Evolutionary conservation across 2,797 vertebrate genomes (phyloP).

Genomic region (Chaunax sp.): DNA sequence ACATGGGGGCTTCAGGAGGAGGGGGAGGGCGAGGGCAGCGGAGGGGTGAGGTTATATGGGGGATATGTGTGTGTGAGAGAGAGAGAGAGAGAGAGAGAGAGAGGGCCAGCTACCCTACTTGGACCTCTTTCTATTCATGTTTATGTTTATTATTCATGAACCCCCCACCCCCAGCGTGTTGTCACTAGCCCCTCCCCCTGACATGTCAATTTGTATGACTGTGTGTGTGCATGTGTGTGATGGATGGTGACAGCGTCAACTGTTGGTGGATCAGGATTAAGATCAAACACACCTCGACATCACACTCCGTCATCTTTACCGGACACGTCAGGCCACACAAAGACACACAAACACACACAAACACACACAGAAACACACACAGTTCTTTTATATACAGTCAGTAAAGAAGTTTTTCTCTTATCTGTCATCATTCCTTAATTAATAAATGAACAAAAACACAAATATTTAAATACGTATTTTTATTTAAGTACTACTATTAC

Average conservation of each 20-base stretch:
- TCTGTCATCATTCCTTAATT: too few species aligned
- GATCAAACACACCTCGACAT: slow-evolving; percentile 89
- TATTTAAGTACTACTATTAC: too few species aligned
- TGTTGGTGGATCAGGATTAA: slow-evolving; percentile 95
- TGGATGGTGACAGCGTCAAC: slow-evolving; percentile 93
- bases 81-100: slow-evolving; percentile 1
- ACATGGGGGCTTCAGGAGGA: slow-evolving; percentile 85
- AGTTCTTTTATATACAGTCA: too few species aligned
- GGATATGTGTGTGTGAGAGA: slow-evolving; percentile 65
- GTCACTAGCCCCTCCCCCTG: slow-evolving; percentile 94
- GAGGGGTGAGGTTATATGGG: slow-evolving; percentile 88
- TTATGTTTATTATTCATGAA: slow-evolving; percentile 97
- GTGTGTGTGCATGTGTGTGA: slow-evolving; percentile 77
- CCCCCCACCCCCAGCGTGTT: slow-evolving; percentile 75
- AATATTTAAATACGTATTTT: too few species aligned
- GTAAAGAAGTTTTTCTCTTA: too few species aligned
- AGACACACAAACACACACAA: slow-evolving; percentile 13
- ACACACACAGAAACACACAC: background rate
- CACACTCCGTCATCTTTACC: slow-evolving; percentile 77
- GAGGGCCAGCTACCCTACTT: slow-evolving; percentile 65
- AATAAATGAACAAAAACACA: too few species aligned
- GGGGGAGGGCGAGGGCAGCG: slow-evolving; percentile 66
- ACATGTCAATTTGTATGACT: slow-evolving; percentile 85
- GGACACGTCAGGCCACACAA: slow-evolving; percentile 64
- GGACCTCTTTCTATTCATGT: slow-evolving; percentile 82